These are phyloP conservation scores for Linepithema humile DNA, from an alignment of 1,140 invertebrate species.

Conservation along the genomic window DNA sequence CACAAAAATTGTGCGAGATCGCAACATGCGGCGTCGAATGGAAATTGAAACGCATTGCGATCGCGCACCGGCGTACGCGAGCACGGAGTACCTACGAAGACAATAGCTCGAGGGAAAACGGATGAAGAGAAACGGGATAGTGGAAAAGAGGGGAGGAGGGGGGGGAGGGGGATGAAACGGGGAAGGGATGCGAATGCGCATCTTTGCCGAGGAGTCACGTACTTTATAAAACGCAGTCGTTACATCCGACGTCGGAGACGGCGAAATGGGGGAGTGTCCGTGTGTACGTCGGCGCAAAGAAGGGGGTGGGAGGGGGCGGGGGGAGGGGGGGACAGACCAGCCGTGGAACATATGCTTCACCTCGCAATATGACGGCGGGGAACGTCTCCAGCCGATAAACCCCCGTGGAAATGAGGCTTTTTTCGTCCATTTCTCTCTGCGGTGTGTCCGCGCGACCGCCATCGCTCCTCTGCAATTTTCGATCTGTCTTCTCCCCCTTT, in stretches of 20 bases:
- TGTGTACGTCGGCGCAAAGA: conserved; percentile 50
- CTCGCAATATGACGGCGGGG: conserved; percentile 62
- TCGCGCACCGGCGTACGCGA: conserved; percentile 22
- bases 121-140: neutral
- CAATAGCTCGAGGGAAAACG: conserved; percentile 48
- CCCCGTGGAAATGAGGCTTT: conserved; percentile 73
- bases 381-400: conserved; percentile 72
- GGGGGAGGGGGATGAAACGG: conserved; percentile 12
- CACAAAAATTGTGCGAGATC: neutral
- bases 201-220: conserved; percentile 60
- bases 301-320: neutral
- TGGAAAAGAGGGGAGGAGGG: neutral
- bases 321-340: conserved; percentile 8
- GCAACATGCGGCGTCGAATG: neutral
- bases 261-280: conserved; percentile 44
- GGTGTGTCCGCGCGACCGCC: conserved; percentile 26
- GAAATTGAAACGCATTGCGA: conserved; percentile 63
- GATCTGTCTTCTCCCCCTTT: conserved; percentile 48
- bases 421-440: conserved; percentile 59
- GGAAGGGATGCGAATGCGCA: conserved; percentile 21
- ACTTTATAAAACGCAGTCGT: conserved; percentile 69
- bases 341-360: conserved; percentile 69
- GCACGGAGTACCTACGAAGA: conserved; percentile 54
- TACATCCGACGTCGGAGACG: conserved; percentile 50
- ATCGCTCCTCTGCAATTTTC: conserved; percentile 53